Evolutionary conservation across 1,140 invertebrate species (phyloP), one percentile per base, ranked within the genome.

Genomic region (Pomacea maculata): DNA sequence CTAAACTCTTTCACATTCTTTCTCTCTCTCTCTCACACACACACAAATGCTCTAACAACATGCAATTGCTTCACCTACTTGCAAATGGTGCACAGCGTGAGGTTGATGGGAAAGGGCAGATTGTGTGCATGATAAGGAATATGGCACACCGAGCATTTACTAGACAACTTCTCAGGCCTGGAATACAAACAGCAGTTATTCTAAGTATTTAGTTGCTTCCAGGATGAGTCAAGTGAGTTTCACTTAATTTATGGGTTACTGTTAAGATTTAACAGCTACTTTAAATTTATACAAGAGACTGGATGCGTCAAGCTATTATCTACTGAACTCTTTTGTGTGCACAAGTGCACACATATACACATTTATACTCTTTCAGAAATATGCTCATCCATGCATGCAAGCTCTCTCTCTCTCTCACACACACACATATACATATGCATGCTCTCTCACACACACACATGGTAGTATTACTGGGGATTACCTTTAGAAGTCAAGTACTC

Each of bases 81-180:
- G 92, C 96, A 96, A 0, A 95, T 90, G 19, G 92, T 92, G 91
- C 96, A 96, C 74, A 93, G 93, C 9, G 92, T 91, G 11, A 95
- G 92, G 73, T 93, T 94, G 68, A 95, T 93, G 63, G 93, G 92
- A 88, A 96, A 95, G 14, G 96, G 95, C 63, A 95, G 92, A 63
- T 93, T 94, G 55, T 91, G 92, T 55, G 94, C 93, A 79, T 93
- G 94, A 87, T 96, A 97, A 0, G 96, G 96, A 81, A 97, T 93
- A 89, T 97, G 96, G 88, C 95, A 96, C 0, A 96, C 82, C 8
- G 90, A 92, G 91, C 93, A 95, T 75, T 85, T 85, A 54, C 76
- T 80, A 5, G 73, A 45, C 25, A 82, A 80, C 57, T 80, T 78
- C 57, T 82, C 82, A 64, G 55, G 52, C 8, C 75, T 75, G 63